Base-by-base conservation (phyloP, 1,140 invertebrate species). In the Phenacoccus solenopsis region DNA sequence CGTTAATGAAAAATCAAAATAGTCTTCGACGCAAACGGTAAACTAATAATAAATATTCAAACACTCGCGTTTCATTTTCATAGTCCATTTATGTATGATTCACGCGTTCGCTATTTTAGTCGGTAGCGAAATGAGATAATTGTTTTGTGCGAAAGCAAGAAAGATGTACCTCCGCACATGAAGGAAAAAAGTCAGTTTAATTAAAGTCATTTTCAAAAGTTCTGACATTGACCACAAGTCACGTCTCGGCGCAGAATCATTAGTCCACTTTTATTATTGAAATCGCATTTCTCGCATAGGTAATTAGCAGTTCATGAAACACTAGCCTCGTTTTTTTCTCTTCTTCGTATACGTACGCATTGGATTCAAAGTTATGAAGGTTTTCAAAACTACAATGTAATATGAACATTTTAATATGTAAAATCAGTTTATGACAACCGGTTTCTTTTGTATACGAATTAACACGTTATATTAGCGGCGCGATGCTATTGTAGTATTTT, bases 181-280 rank as follows among this genome's bases (percentile, higher is more conserved):
- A 27, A 64, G 59, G 25, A 27, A 64, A 27, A 64, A 64, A 64
- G 59, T 64, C 22, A 64, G 59, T 64, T 24, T 64, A 27, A 25
- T 24, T 25, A 64, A 64, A 24, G 59, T 64, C 59, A 27, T 64
- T 64, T 64, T 64, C 59, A 64, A 25, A 27, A 27, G 59, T 64
- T 24, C 59, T 64, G 59, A 64, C 59, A 64, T 64, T 64, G 59
- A 64, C 59, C 59, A 27, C 59, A 27, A 64, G 59, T 64, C 59
- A 64, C 59, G 59, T 64, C 25, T 64, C 59, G 59, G 9, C 59
- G 21, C 5, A 24, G 59, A 64, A 64, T 64, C 59, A 64, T 64
- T 64, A 64, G 59, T 64, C 59, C 59, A 64, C 59, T 64, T 64
- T 64, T 64, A 64, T 64, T 64, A 64, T 64, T 64, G 59, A 64